These are phyloP conservation scores for Rattus rattus DNA, from an alignment of 2,113 vertebrate species.

Conservation along the genomic window DNA sequence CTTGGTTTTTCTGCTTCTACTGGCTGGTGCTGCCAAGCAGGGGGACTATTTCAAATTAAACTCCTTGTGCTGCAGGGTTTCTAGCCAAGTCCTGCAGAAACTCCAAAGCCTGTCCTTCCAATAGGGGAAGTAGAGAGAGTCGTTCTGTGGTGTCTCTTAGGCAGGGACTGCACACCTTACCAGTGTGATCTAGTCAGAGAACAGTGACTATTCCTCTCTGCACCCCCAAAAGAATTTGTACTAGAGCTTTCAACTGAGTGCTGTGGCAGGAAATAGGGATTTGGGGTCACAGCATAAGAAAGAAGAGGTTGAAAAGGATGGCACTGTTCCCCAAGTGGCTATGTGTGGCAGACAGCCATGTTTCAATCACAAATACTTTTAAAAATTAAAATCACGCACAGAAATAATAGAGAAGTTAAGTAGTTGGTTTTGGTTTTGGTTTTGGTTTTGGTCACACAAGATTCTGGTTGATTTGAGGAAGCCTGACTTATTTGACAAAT, in stretches of 20 bases:
- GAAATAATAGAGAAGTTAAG: not conserved
- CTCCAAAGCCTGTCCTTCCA: not conserved
- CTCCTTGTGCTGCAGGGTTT: not conserved
- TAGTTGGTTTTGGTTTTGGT: not conserved
- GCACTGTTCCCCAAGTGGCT: not conserved
- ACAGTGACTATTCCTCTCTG: not conserved
- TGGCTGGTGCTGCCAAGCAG: too few species aligned
- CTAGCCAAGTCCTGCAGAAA: not conserved
- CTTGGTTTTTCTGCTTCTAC: not conserved
- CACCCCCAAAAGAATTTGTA: not conserved
- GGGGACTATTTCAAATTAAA: not conserved
- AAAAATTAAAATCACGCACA: not conserved
- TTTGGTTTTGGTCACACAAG: not conserved
- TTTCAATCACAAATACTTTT: not conserved
- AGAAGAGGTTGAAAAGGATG: not conserved
- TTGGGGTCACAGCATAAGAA: not conserved
- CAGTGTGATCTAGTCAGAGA: not conserved
- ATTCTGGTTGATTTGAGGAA: not conserved
- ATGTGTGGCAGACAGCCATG: not conserved
- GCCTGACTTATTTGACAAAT: not conserved
- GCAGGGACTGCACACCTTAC: not conserved
- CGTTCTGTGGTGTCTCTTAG: not conserved
- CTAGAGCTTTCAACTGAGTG: not conserved
- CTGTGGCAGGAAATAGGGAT: not conserved
- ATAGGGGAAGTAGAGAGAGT: not conserved